Conservation (phyloP, 2,888 invertebrate species). For the Proisotoma minuta region DNA sequence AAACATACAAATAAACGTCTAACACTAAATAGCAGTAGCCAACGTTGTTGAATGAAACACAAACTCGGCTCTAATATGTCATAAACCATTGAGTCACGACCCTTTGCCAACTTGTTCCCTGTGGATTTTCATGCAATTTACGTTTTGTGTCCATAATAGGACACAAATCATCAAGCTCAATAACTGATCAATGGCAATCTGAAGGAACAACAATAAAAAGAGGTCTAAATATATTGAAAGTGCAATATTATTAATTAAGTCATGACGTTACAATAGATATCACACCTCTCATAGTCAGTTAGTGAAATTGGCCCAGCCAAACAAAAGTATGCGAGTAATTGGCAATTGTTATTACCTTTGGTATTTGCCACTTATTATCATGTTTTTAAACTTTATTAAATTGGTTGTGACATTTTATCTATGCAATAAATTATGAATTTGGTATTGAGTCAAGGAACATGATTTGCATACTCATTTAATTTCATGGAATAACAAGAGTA, state of each 20-base stretch:
- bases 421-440: not conserved
- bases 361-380: conserved; percentile 2
- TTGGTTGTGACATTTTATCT: conserved; percentile 12
- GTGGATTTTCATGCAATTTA: not conserved
- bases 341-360: not conserved
- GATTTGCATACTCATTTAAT: conserved; percentile 1
- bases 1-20: not conserved
- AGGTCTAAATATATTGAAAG: not conserved
- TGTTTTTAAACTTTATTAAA: conserved; percentile 1
- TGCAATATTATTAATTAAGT: conserved; percentile 8
- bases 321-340: conserved; percentile 12
- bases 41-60: not conserved
- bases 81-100: not conserved
- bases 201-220: not conserved
- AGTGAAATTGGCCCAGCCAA: not conserved
- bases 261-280: not conserved
- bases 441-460: conserved; percentile 8
- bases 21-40: not conserved
- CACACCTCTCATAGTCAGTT: conserved; percentile 1
- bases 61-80: not conserved
- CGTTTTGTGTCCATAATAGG: conserved; percentile 11
- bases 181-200: conserved; percentile 1
- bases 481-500: no score
- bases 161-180: conserved; percentile 4
- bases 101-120: conserved; percentile 2